These are phyloP conservation scores for Alfaro cultratus DNA, from an alignment of 2,797 vertebrate species.

Conservation along the genomic window DNA sequence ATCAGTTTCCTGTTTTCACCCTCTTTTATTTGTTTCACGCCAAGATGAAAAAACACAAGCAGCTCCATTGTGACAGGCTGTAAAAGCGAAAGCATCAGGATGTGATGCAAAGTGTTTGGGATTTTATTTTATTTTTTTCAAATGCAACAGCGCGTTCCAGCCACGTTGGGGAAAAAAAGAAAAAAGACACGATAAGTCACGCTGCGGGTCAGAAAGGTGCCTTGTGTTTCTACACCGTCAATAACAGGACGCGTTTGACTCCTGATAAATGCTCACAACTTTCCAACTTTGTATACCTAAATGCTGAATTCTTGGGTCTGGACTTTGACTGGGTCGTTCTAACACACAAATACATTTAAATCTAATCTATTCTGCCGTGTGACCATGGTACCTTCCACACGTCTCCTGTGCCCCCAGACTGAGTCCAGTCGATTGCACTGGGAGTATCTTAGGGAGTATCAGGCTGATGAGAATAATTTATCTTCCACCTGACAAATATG, in stretches of 20 bases:
- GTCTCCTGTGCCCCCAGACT: background rate
- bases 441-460: background rate
- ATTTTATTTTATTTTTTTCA: background rate
- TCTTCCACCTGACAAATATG: background rate
- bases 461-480: background rate
- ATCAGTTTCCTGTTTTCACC: background rate
- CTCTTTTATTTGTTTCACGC: background rate
- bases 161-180: background rate
- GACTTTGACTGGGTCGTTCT: background rate
- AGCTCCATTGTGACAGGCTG: background rate
- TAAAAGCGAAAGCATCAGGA: background rate
- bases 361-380: background rate
- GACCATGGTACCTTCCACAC: background rate
- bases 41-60: background rate
- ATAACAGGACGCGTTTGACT: background rate
- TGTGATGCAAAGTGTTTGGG: background rate
- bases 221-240: background rate
- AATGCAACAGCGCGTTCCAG: background rate
- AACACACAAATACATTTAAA: background rate
- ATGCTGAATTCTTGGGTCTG: background rate
- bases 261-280: background rate
- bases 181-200: background rate
- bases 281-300: background rate
- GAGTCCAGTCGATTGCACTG: background rate
- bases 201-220: background rate